These are phyloP conservation scores for Tachypleus tridentatus DNA, from an alignment of 1,140 invertebrate genomes.

Conservation along the genomic window DNA sequence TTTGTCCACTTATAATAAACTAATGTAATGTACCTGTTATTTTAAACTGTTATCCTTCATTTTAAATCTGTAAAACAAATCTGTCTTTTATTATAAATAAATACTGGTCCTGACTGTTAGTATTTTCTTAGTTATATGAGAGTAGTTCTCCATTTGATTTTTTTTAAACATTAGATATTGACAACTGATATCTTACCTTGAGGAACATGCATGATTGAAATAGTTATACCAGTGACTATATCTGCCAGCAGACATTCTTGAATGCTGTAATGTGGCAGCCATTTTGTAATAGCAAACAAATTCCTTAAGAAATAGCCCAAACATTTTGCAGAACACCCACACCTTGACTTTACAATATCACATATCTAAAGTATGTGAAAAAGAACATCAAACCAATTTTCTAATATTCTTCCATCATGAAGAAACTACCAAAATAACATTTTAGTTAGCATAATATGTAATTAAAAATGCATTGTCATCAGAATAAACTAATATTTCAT, in stretches of 20 bases:
- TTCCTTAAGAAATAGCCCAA: conserved; percentile 5
- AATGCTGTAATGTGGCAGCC: conserved; percentile 29
- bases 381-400: no score
- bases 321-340: background rate
- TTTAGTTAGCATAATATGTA: no score
- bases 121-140: background rate
- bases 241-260: conserved; percentile 25
- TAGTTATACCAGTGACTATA: conserved; percentile 53
- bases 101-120: background rate
- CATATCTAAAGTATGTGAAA: no score
- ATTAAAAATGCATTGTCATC: no score
- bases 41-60: background rate
- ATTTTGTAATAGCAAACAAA: conserved; percentile 28
- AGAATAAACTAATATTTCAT: no score
- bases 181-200: conserved; percentile 42
- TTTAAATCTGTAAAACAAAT: background rate
- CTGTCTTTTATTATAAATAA: background rate
- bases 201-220: conserved; percentile 84
- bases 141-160: background rate
- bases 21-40: background rate
- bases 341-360: no score
- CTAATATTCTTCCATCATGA: no score
- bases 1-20: background rate
- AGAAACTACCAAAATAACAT: no score
- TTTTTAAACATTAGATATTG: background rate